A percentile compares a stretch with the other conserved stretches of the same genome.
Conservation (phyloP, 1,140 invertebrate species). For the Lepidurus couesii region DNA sequence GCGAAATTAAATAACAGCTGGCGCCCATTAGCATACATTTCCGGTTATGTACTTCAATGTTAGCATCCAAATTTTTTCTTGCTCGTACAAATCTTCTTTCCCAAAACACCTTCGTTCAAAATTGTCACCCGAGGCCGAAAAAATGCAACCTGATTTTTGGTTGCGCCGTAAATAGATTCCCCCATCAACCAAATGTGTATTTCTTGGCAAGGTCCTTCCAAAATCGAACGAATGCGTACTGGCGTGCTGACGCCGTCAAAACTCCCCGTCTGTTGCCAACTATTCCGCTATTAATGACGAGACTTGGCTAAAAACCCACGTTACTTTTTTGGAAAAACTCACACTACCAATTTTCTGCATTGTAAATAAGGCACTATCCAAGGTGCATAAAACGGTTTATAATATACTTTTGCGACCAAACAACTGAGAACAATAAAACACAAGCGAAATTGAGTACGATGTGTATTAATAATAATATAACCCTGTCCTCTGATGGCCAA, state of each 20-base stretch:
- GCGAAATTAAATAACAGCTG: too few species aligned
- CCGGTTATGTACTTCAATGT: too few species aligned
- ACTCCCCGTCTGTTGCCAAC: neutral
- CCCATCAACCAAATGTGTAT: neutral
- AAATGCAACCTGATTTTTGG: too few species aligned
- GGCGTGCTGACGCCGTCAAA: neutral
- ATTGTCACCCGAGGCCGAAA: too few species aligned
- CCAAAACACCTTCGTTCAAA: too few species aligned
- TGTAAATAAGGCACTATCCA: neutral
- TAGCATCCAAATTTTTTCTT: too few species aligned
- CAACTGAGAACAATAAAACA: too few species aligned
- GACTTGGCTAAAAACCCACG: neutral
- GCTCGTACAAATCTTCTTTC: too few species aligned
- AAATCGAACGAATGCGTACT: neutral
- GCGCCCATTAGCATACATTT: too few species aligned
- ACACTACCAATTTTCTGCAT: neutral
- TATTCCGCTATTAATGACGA: neutral
- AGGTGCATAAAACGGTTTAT: neutral
- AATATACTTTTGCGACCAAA: neutral
- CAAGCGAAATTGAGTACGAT: neutral
- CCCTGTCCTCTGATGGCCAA: slow-evolving; percentile 9
- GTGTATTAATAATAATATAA: slow-evolving; percentile 20
- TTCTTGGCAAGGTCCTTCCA: neutral
- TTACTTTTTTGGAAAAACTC: neutral
- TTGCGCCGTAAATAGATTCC: neutral